Conservation (phyloP, 1,140 invertebrate genomes). For the Temnothorax longispinosus region DNA sequence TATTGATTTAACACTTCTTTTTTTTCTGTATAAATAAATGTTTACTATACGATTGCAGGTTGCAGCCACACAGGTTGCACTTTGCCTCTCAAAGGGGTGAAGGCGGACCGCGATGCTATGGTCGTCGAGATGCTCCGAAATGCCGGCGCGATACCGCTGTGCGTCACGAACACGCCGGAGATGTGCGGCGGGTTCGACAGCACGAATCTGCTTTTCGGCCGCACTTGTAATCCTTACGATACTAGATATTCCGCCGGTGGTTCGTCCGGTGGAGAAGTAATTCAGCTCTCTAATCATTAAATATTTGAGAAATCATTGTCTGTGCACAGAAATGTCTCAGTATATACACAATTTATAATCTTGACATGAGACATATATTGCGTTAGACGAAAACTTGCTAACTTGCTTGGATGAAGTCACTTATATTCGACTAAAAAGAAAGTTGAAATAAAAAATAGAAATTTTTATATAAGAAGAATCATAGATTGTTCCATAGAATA, state of each 20-base stretch:
- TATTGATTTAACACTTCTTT: no score
- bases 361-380: no score
- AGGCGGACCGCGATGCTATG: constrained; percentile 88
- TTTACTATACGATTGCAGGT: constrained; percentile 80
- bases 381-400: no score
- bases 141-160: constrained; percentile 92
- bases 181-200: constrained; percentile 90
- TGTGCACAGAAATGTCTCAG: neutral
- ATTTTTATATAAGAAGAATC: no score
- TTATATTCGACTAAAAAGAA: no score
- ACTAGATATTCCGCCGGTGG: constrained; percentile 89
- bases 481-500: no score
- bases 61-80: constrained; percentile 89
- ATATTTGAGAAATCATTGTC: neutral
- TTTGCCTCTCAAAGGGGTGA: constrained; percentile 85
- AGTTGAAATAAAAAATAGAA: no score
- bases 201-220: constrained; percentile 90
- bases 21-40: neutral
- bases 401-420: no score
- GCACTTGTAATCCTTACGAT: constrained; percentile 93
- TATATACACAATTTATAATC: no score
- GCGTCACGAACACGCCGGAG: constrained; percentile 94
- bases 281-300: constrained; percentile 15
- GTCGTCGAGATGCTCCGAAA: constrained; percentile 87
- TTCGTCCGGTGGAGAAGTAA: constrained; percentile 92